Conservation (phyloP, 2,888 invertebrate genomes). For the Dysmachus trigonus region DNA sequence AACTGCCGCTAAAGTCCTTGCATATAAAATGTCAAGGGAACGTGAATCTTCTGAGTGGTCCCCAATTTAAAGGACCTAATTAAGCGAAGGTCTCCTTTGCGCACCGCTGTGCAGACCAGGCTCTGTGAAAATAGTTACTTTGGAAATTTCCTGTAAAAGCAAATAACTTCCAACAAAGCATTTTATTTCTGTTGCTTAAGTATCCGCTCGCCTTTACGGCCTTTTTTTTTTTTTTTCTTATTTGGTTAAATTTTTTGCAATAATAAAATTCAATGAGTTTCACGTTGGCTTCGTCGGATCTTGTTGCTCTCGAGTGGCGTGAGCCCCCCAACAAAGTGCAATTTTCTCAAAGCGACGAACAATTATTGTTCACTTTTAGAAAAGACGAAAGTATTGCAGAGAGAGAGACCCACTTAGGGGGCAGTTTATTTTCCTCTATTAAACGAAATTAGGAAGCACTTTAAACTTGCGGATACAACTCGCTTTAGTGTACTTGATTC, state of each 20-base stretch:
- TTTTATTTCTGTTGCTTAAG: slow-evolving; percentile 30
- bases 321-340: background rate
- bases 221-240: background rate
- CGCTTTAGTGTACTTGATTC: background rate
- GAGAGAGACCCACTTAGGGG: background rate
- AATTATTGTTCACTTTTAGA: background rate
- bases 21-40: slow-evolving; percentile 2
- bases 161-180: slow-evolving; percentile 16
- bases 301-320: background rate
- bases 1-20: slow-evolving; percentile 4
- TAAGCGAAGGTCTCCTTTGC: background rate
- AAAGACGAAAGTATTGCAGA: background rate
- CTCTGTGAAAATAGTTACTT: background rate
- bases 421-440: background rate
- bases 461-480: background rate
- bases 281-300: background rate
- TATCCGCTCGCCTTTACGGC: background rate
- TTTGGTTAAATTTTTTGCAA: background rate
- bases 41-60: background rate
- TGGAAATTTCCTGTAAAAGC: slow-evolving; percentile 15
- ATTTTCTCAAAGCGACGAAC: background rate
- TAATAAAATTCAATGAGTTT: slow-evolving; percentile 22
- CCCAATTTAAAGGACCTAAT: slow-evolving; percentile 11
- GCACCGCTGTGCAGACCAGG: background rate
- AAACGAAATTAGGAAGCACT: background rate